A percentile compares a stretch with the other conserved stretches of the same genome.
Conservation (phyloP, 2,888 invertebrate species). For the Lasioglossum pauxillum region DNA sequence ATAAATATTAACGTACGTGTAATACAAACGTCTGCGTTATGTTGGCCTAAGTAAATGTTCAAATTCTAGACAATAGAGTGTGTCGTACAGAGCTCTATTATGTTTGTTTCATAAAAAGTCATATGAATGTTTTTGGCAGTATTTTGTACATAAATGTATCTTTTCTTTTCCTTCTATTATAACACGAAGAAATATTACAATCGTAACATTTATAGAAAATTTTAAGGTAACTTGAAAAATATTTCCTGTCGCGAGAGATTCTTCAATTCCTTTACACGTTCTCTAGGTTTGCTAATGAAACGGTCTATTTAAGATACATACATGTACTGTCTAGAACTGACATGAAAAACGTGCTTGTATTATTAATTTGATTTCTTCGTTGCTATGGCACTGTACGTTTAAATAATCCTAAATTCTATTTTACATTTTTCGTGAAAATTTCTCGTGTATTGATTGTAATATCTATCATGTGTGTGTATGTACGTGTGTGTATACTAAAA, state of each 20-base stretch:
- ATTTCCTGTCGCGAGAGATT: conserved; percentile 40
- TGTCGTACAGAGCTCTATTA: conserved; percentile 39
- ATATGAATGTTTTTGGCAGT: conserved; percentile 61
- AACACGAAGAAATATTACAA: conserved; percentile 53
- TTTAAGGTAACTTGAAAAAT: conserved; percentile 51
- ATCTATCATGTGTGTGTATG: conserved; percentile 50
- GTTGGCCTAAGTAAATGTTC: conserved; percentile 48
- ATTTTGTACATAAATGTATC: conserved; percentile 45
- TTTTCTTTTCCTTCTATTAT: conserved; percentile 20
- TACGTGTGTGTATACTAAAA: conserved; percentile 42
- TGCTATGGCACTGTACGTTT: conserved; percentile 77
- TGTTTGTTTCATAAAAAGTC: conserved; percentile 16
- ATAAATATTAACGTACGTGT: conserved; percentile 60
- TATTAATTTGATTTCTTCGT: conserved; percentile 71
- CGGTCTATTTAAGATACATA: conserved; percentile 58
- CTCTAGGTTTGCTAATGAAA: conserved; percentile 27
- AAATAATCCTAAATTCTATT: conserved; percentile 69
- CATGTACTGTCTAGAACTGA: conserved; percentile 72
- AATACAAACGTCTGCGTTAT: conserved; percentile 44
- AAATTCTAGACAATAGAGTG: conserved; percentile 70
- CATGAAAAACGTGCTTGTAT: conserved; percentile 59
- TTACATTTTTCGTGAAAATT: conserved; percentile 64
- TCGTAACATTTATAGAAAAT: conserved; percentile 45
- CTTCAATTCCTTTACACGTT: conserved; percentile 49
- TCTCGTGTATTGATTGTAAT: conserved; percentile 59